phyloP scores from a whole-genome alignment of 2,113 vertebrate genomes.

The Zosterops pallidus region DNA sequence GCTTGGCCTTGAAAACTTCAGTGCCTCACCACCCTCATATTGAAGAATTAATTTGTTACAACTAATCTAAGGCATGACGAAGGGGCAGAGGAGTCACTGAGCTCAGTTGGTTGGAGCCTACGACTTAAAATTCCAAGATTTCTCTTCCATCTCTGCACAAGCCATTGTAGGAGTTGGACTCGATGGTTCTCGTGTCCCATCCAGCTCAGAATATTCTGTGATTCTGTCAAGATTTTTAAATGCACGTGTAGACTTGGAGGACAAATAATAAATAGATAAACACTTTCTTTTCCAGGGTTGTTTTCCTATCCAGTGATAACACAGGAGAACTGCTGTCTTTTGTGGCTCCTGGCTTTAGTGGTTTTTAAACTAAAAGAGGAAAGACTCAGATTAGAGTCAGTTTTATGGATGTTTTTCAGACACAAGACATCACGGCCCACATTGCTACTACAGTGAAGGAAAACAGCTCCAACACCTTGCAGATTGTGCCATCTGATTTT shows the following conservation, averaged over 20 bases:
- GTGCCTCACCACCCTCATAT: not conserved
- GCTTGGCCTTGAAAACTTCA: not conserved
- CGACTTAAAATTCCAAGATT: not conserved
- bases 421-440: not conserved
- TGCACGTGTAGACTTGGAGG: not conserved
- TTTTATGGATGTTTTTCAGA: not conserved
- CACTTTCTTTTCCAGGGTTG: not conserved
- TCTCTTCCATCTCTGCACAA: not conserved
- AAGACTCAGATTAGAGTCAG: not conserved
- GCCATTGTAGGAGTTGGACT: not conserved
- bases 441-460: not conserved
- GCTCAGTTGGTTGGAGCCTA: not conserved
- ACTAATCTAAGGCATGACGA: not conserved
- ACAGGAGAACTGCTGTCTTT: not conserved
- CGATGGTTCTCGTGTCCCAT: fast-evolving
- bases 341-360: not conserved
- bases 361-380: not conserved
- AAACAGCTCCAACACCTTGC: not conserved
- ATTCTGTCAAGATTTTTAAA: not conserved
- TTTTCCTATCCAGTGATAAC: not conserved
- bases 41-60: not conserved
- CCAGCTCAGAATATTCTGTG: not conserved
- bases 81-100: not conserved
- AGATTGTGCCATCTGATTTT: not conserved
- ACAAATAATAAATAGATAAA: not conserved